Evolutionary conservation across 2,888 invertebrate genomes (phyloP), one percentile per base, ranked within the genome.

Genomic region (Papilio elwesi): DNA sequence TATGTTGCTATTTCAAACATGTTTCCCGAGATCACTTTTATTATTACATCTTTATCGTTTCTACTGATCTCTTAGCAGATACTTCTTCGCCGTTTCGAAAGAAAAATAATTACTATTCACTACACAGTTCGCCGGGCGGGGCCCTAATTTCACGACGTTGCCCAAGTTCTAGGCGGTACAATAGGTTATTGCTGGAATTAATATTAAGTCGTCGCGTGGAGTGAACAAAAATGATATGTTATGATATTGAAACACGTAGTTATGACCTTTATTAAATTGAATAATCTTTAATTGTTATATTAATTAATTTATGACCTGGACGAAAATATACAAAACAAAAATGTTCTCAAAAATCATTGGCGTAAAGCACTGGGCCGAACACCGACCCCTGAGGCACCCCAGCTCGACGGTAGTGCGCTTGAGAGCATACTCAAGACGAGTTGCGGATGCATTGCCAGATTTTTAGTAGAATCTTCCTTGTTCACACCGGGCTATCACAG

Each of bases 1-100:
- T 70, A 74, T 73, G 73, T 75, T 67, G 55, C 74, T 66, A 69
- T 75, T 76, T 73, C 73, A 73, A 74, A 76, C 74, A 72, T 76
- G 74, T 77, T 67, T 66, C 76, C 74, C 68, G 74, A 74, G 73
- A 74, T 75, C 38, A 55, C 73, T 69, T 59, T 77, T 78, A 76
- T 78, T 79, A 76, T 77, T 76, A 74, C 78, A 74, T 65, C 76
- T 79, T 76, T 74, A 74, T 78, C 76, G 77, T 74, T 74, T 77
- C 76, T 73, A 78, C 76, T 76, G 76, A 70, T 74, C 75, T 76
- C 74, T 76, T 77, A 78, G 76, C 76, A 74, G 75, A 75, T 70
- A 59, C 59, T 77, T 72, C 53, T 72, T 74, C 68, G 69, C 65
- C 71, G 70, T 76, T 70, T 36, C 73, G 71, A 59, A 77, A 76